Percentiles rank a stretch among this genome's conserved stretches.
These are phyloP conservation scores for Barbus barbus DNA, from an alignment of 2,113 vertebrate genomes.

Conservation along the genomic window DNA sequence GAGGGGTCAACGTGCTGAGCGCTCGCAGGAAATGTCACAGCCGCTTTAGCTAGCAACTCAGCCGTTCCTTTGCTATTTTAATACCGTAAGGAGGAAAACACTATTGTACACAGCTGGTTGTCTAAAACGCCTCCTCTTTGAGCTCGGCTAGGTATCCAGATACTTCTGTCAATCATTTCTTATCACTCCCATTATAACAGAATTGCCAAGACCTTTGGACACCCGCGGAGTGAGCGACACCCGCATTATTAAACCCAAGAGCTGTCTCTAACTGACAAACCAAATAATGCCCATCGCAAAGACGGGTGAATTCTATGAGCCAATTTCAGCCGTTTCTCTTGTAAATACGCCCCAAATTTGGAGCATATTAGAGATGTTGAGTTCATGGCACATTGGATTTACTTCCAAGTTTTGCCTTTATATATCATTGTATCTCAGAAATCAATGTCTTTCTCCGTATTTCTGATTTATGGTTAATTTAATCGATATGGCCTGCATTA, in stretches of 20 bases:
- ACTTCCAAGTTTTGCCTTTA: conserved; percentile 1
- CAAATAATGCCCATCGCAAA: conserved; percentile 2
- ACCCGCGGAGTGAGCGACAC: conserved; percentile 37
- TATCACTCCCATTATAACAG: conserved; percentile 53
- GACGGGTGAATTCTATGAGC: not conserved
- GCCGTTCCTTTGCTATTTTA: conserved; percentile 43
- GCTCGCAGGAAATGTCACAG: conserved; percentile 64
- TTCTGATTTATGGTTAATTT: not conserved
- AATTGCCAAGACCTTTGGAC: conserved; percentile 43
- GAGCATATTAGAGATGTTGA: not conserved
- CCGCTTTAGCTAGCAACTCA: conserved; percentile 57
- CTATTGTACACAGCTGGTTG: conserved; percentile 10
- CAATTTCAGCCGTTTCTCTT: not conserved
- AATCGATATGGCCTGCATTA: conserved; percentile 25
- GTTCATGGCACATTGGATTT: not conserved
- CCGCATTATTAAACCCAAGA: conserved; percentile 51
- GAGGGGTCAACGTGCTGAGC: conserved; percentile 59
- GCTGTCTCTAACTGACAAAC: conserved; percentile 57
- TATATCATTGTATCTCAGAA: not conserved
- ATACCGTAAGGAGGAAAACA: conserved; percentile 43
- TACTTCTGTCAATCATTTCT: conserved; percentile 61
- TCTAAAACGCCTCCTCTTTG: conserved; percentile 13
- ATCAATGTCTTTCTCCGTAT: not conserved
- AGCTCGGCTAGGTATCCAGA: conserved; percentile 28
- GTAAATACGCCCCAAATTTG: conserved; percentile 12